Conservation (phyloP, 2,797 vertebrate genomes). For the Centropyge bicolor region DNA sequence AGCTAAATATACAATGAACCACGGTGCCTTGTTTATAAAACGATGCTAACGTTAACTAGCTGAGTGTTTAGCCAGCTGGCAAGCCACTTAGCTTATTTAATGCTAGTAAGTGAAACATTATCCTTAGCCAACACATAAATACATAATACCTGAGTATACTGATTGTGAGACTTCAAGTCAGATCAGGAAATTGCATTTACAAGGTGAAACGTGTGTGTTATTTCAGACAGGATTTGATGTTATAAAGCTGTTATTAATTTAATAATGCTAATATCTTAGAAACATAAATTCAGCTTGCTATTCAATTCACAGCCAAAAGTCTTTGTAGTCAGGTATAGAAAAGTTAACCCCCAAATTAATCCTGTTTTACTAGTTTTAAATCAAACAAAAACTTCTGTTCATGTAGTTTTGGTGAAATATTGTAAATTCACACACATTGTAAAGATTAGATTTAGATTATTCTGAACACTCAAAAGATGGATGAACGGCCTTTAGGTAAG, state of each 20-base stretch:
- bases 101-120: not conserved
- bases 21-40: not conserved
- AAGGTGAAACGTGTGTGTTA: fast-evolving
- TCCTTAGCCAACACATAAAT: not conserved
- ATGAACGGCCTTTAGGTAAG: not conserved
- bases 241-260: not conserved
- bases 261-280: not conserved
- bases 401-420: not conserved
- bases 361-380: not conserved
- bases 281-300: not conserved
- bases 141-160: not conserved
- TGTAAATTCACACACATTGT: not conserved
- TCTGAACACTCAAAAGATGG: not conserved
- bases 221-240: not conserved
- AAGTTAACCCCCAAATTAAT: not conserved
- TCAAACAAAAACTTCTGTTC: not conserved
- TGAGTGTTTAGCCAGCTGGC: not conserved
- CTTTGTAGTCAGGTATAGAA: not conserved
- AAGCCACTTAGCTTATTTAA: not conserved
- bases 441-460: not conserved
- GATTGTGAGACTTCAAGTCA: not conserved
- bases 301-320: not conserved
- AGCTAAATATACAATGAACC: not conserved
- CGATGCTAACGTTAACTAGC: not conserved
- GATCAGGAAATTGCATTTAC: not conserved